Base-by-base conservation (phyloP, 2,888 invertebrate genomes). In the Ferdinandea cuprea region DNA sequence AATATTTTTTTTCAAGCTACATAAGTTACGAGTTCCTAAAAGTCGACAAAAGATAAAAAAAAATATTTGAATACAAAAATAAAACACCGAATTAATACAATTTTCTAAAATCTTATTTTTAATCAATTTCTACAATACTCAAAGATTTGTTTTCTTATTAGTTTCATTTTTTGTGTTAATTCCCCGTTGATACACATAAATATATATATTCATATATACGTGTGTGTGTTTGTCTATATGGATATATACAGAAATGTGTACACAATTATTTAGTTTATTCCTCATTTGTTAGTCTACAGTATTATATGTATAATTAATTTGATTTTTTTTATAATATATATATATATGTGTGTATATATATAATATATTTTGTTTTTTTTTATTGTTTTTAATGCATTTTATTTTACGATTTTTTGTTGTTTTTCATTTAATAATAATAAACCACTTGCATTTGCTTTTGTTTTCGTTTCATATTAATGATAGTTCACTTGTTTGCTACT, bases 41-140 rank as follows among this genome's bases (percentile, higher is more conserved):
- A 25, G 25, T 25, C 5, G 25, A 3, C 25, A 25, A 25, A 25
- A 25, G n/a, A n/a, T n/a, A n/a, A n/a, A n/a, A n/a, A n/a, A n/a
- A n/a, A n/a, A n/a, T n/a, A n/a, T n/a, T 25, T 25, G 25, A 25
- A 25, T 11, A 25, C 5, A 25, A 25, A 52, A 74, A 50, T 59
- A 81, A 76, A 81, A 81, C 80, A 76, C 58, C 13, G 8, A 30
- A 66, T 77, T 83, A 61, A 77, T 83, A 83, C 81, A 85, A 85
- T 85, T 85, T 84, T 85, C 85, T 85, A 85, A 85, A 85, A 85
- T 85, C 85, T 85, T 85, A 85, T 78, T 79, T 85, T 84, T 85
- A 85, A 76, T 85, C 84, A 85, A 85, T 84, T 79, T 85, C 85
- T 85, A 85, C 84, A 85, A 85, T 85, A 85, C 80, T 83, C 72